phyloP scores from a whole-genome alignment of 2,113 vertebrate genomes.

The Alethe diademata region DNA sequence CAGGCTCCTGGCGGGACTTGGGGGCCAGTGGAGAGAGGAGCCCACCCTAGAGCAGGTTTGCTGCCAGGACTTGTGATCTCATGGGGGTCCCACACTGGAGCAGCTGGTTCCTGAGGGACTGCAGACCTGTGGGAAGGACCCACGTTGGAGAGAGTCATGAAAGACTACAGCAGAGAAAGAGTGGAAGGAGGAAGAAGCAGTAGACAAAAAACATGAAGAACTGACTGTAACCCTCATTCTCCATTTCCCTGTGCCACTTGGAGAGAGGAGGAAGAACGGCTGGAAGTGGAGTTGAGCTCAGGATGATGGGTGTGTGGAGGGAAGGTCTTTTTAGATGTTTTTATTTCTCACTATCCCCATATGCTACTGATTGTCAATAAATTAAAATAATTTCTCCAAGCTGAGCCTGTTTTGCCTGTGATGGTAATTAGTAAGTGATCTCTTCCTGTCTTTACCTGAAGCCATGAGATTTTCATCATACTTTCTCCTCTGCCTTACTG shows the following conservation, averaged over 20 bases:
- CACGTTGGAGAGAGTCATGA: not conserved
- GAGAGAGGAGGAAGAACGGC: not conserved
- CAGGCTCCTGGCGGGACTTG: not conserved
- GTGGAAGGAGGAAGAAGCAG: not conserved
- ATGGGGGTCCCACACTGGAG: fast-evolving
- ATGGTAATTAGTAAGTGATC: not conserved
- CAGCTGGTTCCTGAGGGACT: not conserved
- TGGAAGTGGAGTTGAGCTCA: not conserved
- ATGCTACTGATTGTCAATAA: not conserved
- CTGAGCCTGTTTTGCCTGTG: not conserved
- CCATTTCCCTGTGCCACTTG: fast-evolving
- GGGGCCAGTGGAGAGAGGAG: fast-evolving
- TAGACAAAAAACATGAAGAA: not conserved
- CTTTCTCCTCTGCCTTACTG: not conserved
- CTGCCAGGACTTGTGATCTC: not conserved
- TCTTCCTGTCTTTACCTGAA: not conserved
- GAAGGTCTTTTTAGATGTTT: not conserved
- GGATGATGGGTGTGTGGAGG: fast-evolving
- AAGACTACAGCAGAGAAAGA: not conserved
- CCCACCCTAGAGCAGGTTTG: fast-evolving
- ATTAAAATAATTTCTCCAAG: not conserved
- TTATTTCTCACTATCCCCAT: not conserved
- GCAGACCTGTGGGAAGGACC: not conserved
- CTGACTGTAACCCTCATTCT: not conserved
- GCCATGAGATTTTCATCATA: not conserved